Evolutionary conservation across 2,888 invertebrate genomes (phyloP).

Genomic region (Cephalotes varians): DNA sequence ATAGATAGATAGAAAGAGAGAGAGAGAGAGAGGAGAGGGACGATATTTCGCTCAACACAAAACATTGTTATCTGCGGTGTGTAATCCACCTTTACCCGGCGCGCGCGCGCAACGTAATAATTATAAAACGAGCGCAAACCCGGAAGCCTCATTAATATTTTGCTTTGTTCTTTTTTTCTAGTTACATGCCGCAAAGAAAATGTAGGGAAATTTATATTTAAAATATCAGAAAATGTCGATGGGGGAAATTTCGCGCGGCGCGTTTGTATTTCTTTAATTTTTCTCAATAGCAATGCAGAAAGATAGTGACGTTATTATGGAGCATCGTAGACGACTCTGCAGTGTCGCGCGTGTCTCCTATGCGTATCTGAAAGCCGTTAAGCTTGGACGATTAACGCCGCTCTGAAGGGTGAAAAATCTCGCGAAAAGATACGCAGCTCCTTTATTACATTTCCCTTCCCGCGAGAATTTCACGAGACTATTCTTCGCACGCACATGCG

Average conservation of each 20-base stretch:
- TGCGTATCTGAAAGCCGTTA: not conserved
- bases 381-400: slow-evolving; percentile 1
- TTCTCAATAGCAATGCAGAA: not conserved
- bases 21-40: not conserved
- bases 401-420: slow-evolving; percentile 7
- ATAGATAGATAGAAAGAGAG: not conserved
- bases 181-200: not conserved
- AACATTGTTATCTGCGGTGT: slow-evolving; percentile 30
- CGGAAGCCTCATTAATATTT: slow-evolving; percentile 26
- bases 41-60: slow-evolving; percentile 25
- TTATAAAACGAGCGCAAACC: slow-evolving; percentile 16
- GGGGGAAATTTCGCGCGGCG: too few species aligned
- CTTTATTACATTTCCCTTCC: not conserved
- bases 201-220: not conserved
- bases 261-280: slow-evolving; percentile 14
- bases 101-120: not conserved
- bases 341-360: not conserved
- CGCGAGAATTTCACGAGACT: slow-evolving; percentile 29
- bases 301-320: not conserved
- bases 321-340: not conserved
- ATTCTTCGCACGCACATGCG: not conserved
- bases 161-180: not conserved
- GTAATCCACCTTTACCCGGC: slow-evolving; percentile 24
- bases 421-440: not conserved
- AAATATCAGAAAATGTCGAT: slow-evolving; percentile 4